These are phyloP conservation scores for Meandrina meandrites DNA, from an alignment of 92 coral and sea anemone species.

Conservation along the genomic window DNA sequence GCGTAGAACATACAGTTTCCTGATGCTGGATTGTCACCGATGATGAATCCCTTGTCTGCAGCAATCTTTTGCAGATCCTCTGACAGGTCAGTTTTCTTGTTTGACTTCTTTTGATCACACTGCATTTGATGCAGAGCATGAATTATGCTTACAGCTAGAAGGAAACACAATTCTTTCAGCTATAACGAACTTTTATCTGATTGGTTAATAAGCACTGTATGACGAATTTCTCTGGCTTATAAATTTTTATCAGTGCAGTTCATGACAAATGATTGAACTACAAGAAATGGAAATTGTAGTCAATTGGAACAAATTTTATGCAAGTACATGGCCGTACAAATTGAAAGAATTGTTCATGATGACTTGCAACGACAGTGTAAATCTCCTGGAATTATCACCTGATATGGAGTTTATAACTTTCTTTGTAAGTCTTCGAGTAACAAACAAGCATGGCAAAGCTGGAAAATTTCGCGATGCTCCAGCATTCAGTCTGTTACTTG, in stretches of 20 bases:
- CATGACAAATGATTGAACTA: background rate
- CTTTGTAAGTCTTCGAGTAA: background rate
- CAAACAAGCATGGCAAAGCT: background rate
- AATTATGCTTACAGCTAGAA: background rate
- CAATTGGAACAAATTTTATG: background rate
- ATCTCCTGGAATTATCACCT: too few relatives aligned
- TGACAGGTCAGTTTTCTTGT: background rate
- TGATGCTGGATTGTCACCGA: conserved; percentile 6
- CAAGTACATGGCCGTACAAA: background rate
- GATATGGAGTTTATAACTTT: too few relatives aligned
- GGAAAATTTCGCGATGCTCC: background rate
- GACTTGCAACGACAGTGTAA: too few relatives aligned
- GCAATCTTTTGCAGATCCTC: background rate
- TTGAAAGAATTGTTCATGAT: too few relatives aligned
- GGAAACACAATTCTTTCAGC: background rate
- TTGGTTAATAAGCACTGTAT: background rate
- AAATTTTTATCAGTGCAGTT: background rate
- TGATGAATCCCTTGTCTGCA: background rate
- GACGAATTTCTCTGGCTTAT: background rate
- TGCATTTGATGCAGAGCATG: background rate
- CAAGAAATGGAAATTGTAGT: background rate
- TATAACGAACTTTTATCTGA: background rate
- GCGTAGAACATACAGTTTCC: conserved; percentile 21
- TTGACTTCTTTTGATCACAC: background rate
- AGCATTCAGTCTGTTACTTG: too few relatives aligned